Evolutionary conservation across 1,140 invertebrate species (phyloP), one percentile per base, ranked within the genome.

Genomic region (Callitettix versicolor): DNA sequence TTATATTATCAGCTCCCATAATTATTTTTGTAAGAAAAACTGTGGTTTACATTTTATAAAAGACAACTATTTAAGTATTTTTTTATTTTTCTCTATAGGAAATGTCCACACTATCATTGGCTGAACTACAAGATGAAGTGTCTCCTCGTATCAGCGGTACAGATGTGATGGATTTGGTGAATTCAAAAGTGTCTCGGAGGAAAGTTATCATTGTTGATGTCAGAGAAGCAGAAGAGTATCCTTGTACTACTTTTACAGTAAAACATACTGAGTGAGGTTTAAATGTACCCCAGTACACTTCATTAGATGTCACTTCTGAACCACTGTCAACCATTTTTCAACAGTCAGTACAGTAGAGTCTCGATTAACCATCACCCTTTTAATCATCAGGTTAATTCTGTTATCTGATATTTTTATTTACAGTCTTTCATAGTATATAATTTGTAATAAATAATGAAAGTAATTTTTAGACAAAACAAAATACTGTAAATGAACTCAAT

Each of bases 121-220:
- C 78, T 33, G 78, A 81, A 24, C 67, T 91, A 50, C 82, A 84
- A 62, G 63, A 70, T 2, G 88, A 91, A 71, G 79, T 80, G 58
- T 84, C 80, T 67, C 84, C 91, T 1, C 76, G 90, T 42, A 90
- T 96, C 53, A 92, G 86, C 62, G 80, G 85, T 12, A 82, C 85
- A 49, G 91, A 96, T 71, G 79, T 95, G 61, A 73, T 91, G 44
- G 75, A 85, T 38, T 66, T 95, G 41, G 70, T 85, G 7, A 74
- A 82, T 50, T 64, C 71, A 26, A 66, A 77, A 78, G 69, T 73
- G 69, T 60, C 78, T 71, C 60, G 74, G 75, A 61, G 53, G 1
- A 84, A 84, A 65, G 70, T 91, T 34, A 69, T 88, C 3, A 76
- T 89, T 7, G 79, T 95, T 42, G 89, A 92, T 71, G 72, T 90